Evolutionary conservation across 2,888 invertebrate genomes (phyloP).

Genomic region (Steinernema hermaphroditum): DNA sequence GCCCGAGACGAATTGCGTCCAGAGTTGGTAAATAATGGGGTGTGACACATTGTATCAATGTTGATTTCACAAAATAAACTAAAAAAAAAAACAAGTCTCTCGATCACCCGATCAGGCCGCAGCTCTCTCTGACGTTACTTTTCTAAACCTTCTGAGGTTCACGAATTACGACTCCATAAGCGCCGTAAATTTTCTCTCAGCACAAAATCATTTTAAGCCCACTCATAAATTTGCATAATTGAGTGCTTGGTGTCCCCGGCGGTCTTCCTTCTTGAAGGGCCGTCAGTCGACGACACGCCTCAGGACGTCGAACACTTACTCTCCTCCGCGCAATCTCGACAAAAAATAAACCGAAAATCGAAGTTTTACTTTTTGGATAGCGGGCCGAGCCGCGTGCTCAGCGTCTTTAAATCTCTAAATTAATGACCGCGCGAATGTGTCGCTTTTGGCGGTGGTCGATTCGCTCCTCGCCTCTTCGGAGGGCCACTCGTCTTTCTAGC

Average conservation of each 20-base stretch:
- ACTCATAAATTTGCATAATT: slow-evolving; percentile 22
- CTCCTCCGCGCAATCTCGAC: neutral
- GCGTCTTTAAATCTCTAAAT: neutral
- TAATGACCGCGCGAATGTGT: slow-evolving; percentile 23
- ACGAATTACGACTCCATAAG: too few relatives aligned
- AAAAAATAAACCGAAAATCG: too few relatives aligned
- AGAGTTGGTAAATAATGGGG: too few relatives aligned
- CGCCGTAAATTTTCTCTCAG: too few relatives aligned
- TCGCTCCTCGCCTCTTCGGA: neutral
- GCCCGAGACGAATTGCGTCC: too few relatives aligned
- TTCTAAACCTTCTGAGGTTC: too few relatives aligned
- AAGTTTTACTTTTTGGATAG: too few relatives aligned
- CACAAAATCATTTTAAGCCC: slow-evolving; percentile 1
- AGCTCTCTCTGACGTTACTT: too few relatives aligned
- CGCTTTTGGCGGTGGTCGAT: slow-evolving; percentile 16
- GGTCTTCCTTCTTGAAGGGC: neutral
- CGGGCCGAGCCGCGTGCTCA: neutral
- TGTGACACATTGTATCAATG: too few relatives aligned
- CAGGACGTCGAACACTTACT: neutral
- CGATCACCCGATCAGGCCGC: too few relatives aligned
- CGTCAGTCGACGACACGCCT: neutral
- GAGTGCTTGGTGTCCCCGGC: neutral
- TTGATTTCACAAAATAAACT: too few relatives aligned
- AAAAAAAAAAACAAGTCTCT: too few relatives aligned
- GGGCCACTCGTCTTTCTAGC: slow-evolving; percentile 23